A percentile compares a stretch with the other conserved stretches of the same genome.
These are phyloP conservation scores for Nothocercus julius DNA, from an alignment of 2,113 vertebrate genomes.

Conservation along the genomic window DNA sequence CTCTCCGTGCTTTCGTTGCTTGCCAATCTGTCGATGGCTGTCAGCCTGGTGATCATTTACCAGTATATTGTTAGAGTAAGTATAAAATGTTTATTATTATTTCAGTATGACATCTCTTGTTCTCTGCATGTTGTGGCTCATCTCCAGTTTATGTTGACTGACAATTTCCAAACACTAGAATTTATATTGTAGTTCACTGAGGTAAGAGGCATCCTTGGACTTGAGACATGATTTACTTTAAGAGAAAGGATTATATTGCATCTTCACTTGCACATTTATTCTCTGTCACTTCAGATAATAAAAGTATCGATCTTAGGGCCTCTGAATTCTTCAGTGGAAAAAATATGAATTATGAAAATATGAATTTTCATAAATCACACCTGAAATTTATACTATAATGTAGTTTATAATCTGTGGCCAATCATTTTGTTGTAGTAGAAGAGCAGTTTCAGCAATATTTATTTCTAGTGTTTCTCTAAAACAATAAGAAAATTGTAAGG, in stretches of 20 bases:
- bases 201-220: not conserved
- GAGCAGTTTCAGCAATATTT: not conserved
- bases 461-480: not conserved
- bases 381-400: not conserved
- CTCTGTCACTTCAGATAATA: not conserved
- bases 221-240: not conserved
- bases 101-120: not conserved
- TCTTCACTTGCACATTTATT: too few relatives aligned
- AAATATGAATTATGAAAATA: too few relatives aligned
- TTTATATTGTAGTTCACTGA: not conserved
- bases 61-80: constrained; percentile 83
- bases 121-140: not conserved
- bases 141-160: not conserved
- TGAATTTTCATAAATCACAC: not conserved
- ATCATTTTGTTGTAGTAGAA: not conserved
- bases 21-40: constrained; percentile 87
- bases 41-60: constrained; percentile 88
- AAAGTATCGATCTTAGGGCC: not conserved
- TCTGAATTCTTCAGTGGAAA: not conserved
- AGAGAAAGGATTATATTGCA: not conserved
- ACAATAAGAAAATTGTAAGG: not conserved
- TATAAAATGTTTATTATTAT: not conserved
- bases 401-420: not conserved
- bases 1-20: constrained; percentile 84
- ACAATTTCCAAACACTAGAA: not conserved